Conservation (phyloP, 1,140 invertebrate species). For the Drosophila kohkoa region DNA sequence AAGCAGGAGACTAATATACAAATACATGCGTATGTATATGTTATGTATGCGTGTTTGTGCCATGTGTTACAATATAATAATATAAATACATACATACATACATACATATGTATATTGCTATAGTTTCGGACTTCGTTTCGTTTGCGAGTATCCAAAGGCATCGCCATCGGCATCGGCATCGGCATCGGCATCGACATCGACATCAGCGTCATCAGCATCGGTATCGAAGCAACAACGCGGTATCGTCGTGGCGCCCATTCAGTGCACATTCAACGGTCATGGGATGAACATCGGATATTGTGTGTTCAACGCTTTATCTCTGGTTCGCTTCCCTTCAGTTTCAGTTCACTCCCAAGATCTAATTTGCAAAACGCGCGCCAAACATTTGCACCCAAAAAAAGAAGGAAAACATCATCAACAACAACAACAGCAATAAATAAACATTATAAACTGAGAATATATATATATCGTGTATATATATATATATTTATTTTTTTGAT, state of each 20-base stretch:
- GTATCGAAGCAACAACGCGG: conserved; percentile 28
- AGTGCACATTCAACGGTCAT: conserved; percentile 70
- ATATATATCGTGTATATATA: too few species aligned
- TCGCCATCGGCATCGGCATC: conserved; percentile 16
- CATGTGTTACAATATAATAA: too few species aligned
- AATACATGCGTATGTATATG: too few species aligned
- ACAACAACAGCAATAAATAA: conserved; percentile 17
- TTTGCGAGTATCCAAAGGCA: background rate
- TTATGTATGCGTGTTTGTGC: too few species aligned
- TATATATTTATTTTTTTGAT: background rate
- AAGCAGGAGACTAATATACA: background rate
- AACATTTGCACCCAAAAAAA: conserved; percentile 12
- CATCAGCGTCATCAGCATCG: conserved; percentile 10
- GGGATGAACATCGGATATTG: conserved; percentile 64
- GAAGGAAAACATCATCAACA: conserved; percentile 6
- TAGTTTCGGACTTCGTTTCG: conserved; percentile 4
- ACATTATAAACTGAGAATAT: background rate
- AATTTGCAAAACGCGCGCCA: conserved; percentile 20
- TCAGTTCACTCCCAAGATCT: conserved; percentile 9
- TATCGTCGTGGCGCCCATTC: conserved; percentile 39
- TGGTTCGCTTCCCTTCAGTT: background rate
- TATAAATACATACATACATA: background rate
- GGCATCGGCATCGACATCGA: conserved; percentile 1
- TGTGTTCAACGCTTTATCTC: conserved; percentile 45
- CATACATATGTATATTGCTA: background rate